A percentile compares a stretch with the other conserved stretches of the same genome.
phyloP scores from a whole-genome alignment of 2,888 invertebrate species.

The Megaustenia siamemsis region DNA sequence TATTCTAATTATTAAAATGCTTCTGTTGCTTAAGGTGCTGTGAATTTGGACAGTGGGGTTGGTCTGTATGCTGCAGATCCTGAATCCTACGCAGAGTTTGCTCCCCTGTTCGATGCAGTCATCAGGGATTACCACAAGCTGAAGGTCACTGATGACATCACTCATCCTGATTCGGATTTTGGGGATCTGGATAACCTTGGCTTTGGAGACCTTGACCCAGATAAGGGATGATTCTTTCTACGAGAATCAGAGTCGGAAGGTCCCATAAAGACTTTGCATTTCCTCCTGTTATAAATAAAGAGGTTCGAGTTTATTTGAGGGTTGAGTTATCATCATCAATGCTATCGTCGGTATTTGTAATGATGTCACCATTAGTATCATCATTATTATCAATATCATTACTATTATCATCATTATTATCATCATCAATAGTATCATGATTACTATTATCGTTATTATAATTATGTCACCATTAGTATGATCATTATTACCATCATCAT shows the following conservation, averaged over 20 bases:
- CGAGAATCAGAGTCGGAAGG: constrained; percentile 74
- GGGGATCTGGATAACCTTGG: constrained; percentile 92
- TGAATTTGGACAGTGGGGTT: constrained; percentile 94
- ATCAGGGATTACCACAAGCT: constrained; percentile 81
- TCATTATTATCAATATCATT: too few species aligned
- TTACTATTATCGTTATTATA: too few species aligned
- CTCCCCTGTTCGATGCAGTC: constrained; percentile 68
- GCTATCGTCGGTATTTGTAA: too few species aligned
- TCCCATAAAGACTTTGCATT: constrained; percentile 72
- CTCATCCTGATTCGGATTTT: constrained; percentile 92
- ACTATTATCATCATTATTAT: too few species aligned
- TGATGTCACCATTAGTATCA: too few species aligned
- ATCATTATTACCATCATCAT: too few species aligned
- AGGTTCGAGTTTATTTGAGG: constrained; percentile 59
- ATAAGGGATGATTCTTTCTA: constrained; percentile 86
- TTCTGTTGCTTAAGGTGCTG: constrained; percentile 85
- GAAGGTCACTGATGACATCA: constrained; percentile 78
- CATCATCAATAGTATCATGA: too few species aligned
- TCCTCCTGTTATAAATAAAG: constrained; percentile 88
- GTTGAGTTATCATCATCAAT: too few species aligned
- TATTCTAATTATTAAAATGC: neutral
- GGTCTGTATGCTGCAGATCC: constrained; percentile 73
- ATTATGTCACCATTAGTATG: too few species aligned
- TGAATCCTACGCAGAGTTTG: constrained; percentile 70
- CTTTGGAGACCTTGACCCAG: constrained; percentile 90